Base-by-base conservation (phyloP, 1,140 invertebrate species). In the Geopemphigus sp. region DNA sequence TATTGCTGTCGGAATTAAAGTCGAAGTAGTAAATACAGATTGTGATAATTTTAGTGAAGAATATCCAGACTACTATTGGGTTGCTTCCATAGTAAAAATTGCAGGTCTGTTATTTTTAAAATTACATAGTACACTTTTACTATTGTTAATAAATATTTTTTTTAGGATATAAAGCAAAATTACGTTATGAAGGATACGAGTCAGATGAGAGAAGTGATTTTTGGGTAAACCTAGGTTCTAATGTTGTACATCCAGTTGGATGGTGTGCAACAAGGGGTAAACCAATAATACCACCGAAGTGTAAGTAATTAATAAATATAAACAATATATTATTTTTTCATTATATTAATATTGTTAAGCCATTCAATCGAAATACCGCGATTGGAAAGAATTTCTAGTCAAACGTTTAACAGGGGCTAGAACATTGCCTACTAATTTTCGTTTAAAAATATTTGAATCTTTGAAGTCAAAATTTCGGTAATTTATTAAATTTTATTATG, bases 211-310 rank as follows among this genome's bases (percentile, higher is more conserved):
- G 91, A 12, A 93, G 95, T 85, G 96, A 98, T 86, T 98, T 98
- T 86, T 98, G 96, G 96, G 91, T 98, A 1, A 97, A 96, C 84
- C 87, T 98, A 29, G 96, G 95, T 86, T 94, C 94, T 66, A 92
- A 94, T 80, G 92, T 95, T 84, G 94, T 98, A 32, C 95, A 98
- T 87, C 94, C 94, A 39, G 95, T 98, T 57, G 96, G 96, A 22
- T 98, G 96, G 96, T 98, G 96, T 88, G 96, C 96, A 1, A 95
- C 94, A 0, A 90, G 95, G 82, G 95, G 95, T 24, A 97, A 97
- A 86, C 95, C 95, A 11, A 87, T 98, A 0, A 97, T 97, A 84
- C 96, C 96, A 78, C 96, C 96, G 19, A 92, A 92, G 86, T 92
- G 90, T 91, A 85, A 87, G 85, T 85, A 32, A 29, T 54, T 26